Percentiles rank a stretch among this genome's conserved stretches.
These are phyloP conservation scores for Suillia variegata DNA, from an alignment of 2,888 invertebrate genomes.

Conservation along the genomic window DNA sequence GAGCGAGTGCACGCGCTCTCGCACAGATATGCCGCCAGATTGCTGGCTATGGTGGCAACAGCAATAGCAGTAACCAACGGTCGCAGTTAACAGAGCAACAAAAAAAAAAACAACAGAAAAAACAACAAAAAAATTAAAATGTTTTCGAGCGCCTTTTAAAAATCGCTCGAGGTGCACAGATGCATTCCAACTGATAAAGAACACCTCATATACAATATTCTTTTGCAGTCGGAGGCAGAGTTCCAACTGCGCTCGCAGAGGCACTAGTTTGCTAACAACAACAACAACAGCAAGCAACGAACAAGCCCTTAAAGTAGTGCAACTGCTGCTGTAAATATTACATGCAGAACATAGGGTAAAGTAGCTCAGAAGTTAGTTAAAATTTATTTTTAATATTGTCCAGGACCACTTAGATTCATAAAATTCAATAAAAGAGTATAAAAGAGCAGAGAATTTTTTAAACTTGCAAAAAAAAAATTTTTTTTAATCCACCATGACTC, in stretches of 20 bases:
- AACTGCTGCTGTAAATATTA: constrained; percentile 35
- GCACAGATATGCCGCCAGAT: not conserved
- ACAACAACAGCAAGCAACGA: constrained; percentile 9
- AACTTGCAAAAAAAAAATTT: too few relatives aligned
- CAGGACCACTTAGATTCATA: too few relatives aligned
- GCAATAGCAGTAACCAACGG: too few relatives aligned
- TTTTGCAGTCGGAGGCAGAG: constrained; percentile 19
- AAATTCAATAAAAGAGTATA: too few relatives aligned
- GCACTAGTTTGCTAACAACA: constrained; percentile 9
- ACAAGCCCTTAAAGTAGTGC: constrained; percentile 56
- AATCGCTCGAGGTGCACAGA: constrained; percentile 58
- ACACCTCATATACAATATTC: constrained; percentile 51
- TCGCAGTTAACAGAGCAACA: not conserved
- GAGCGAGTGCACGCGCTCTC: not conserved
- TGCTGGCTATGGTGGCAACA: too few relatives aligned
- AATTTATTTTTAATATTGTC: too few relatives aligned
- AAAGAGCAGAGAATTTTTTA: too few relatives aligned
- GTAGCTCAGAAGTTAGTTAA: too few relatives aligned
- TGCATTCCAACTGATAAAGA: constrained; percentile 59
- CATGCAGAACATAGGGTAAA: too few relatives aligned
- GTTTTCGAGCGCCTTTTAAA: constrained; percentile 33
- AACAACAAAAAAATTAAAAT: constrained; percentile 26
- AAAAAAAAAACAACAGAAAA: not conserved
- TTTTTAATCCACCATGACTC: too few relatives aligned
- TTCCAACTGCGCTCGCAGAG: constrained; percentile 14